A percentile compares a stretch with the other conserved stretches of the same genome.
Evolutionary conservation across 1,140 invertebrate species (phyloP).

Genomic region (Drosophila arawakana): DNA sequence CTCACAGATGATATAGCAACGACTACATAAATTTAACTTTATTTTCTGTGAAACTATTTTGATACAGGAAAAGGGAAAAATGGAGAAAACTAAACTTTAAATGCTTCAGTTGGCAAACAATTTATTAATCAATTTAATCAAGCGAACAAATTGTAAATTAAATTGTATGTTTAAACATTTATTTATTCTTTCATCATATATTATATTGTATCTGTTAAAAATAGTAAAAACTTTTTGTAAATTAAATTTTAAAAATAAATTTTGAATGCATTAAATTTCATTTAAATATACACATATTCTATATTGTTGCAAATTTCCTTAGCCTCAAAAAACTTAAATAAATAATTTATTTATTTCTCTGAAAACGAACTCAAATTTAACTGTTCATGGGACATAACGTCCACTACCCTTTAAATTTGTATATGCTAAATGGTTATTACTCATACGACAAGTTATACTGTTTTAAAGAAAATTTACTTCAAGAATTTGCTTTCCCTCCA

Average conservation of each 20-base stretch:
- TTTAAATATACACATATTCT: too few relatives aligned
- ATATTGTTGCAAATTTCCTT: too few relatives aligned
- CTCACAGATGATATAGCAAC: conserved; percentile 53
- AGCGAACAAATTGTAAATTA: too few relatives aligned
- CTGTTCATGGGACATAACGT: too few relatives aligned
- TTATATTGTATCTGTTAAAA: too few relatives aligned
- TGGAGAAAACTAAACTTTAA: not conserved
- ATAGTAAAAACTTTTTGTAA: too few relatives aligned
- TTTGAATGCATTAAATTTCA: too few relatives aligned
- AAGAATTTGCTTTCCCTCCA: conserved; percentile 3
- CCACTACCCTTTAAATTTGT: too few relatives aligned
- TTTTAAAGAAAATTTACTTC: not conserved
- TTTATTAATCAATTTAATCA: too few relatives aligned
- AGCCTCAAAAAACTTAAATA: not conserved
- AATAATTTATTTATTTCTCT: not conserved
- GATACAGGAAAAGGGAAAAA: conserved; percentile 7
- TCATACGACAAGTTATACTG: not conserved
- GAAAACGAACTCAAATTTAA: not conserved
- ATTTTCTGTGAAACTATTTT: conserved; percentile 15
- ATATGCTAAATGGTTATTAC: not conserved
- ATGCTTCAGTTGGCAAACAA: not conserved
- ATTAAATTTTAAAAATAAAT: too few relatives aligned
- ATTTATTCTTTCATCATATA: too few relatives aligned
- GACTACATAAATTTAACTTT: conserved; percentile 35
- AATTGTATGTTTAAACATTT: too few relatives aligned